These are phyloP conservation scores for Hypanus sabinus DNA, from an alignment of 2,113 vertebrate genomes.

Conservation along the genomic window DNA sequence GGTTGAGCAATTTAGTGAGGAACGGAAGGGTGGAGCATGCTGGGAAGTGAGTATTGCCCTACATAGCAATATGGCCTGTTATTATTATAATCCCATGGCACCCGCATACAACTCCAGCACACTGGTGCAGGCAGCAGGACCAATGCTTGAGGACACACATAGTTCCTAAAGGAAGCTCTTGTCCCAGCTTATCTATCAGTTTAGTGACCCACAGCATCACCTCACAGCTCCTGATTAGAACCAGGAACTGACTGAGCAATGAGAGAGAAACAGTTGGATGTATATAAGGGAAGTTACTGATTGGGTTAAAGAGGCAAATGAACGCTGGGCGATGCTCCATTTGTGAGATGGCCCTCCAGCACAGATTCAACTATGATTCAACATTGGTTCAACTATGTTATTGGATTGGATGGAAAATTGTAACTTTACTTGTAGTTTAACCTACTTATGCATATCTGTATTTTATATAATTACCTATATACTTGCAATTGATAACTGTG, in stretches of 20 bases:
- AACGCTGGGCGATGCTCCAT: not conserved
- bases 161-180: not conserved
- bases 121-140: not conserved
- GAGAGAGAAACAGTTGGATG: too few relatives aligned
- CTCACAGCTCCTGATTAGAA: not conserved
- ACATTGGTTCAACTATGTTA: not conserved
- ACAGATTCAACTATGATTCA: not conserved
- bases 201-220: not conserved
- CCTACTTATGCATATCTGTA: too few relatives aligned
- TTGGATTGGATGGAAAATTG: too few relatives aligned
- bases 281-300: not conserved
- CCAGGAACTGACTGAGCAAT: not conserved
- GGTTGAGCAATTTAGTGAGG: not conserved
- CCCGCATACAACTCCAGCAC: not conserved
- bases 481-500: too few relatives aligned
- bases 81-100: not conserved
- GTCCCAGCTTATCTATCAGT: not conserved
- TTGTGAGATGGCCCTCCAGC: not conserved
- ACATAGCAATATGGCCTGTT: not conserved
- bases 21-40: not conserved
- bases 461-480: too few relatives aligned
- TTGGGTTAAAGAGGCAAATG: not conserved
- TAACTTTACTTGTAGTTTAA: too few relatives aligned
- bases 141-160: not conserved
- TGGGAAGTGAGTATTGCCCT: not conserved